Conservation (phyloP, 2,113 vertebrate species). For the Reinhardtius hippoglossoides region DNA sequence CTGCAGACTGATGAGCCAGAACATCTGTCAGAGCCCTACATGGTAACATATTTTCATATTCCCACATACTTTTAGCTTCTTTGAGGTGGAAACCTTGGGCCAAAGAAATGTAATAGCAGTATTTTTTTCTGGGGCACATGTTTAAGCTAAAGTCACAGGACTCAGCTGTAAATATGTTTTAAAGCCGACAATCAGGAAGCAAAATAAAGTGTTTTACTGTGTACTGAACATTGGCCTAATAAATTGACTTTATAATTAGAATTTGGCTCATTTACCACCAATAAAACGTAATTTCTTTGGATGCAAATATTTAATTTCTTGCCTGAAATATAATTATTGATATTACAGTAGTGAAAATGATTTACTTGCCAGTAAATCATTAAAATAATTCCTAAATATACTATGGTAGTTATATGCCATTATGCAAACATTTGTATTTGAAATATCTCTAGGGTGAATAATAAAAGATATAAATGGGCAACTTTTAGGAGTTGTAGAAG, state of each 20-base stretch:
- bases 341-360: neutral
- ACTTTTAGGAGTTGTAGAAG: constrained; percentile 15
- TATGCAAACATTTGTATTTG: neutral
- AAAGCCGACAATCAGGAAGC: neutral
- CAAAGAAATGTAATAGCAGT: neutral
- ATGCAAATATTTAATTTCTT: neutral
- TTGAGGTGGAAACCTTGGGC: neutral
- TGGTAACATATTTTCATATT: constrained; percentile 63
- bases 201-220: constrained; percentile 12
- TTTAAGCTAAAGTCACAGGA: neutral
- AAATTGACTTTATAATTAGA: neutral
- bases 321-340: neutral
- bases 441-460: neutral
- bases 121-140: neutral
- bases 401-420: neutral
- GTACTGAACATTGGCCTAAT: neutral
- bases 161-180: neutral
- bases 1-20: constrained; percentile 27
- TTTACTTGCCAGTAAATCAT: constrained; percentile 5
- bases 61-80: constrained; percentile 6
- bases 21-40: constrained; percentile 50
- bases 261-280: too few relatives aligned
- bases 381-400: constrained; percentile 1
- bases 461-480: constrained; percentile 19
- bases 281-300: too few relatives aligned